Conservation (phyloP, 2,888 invertebrate genomes). For the Micoletzkya japonica region DNA sequence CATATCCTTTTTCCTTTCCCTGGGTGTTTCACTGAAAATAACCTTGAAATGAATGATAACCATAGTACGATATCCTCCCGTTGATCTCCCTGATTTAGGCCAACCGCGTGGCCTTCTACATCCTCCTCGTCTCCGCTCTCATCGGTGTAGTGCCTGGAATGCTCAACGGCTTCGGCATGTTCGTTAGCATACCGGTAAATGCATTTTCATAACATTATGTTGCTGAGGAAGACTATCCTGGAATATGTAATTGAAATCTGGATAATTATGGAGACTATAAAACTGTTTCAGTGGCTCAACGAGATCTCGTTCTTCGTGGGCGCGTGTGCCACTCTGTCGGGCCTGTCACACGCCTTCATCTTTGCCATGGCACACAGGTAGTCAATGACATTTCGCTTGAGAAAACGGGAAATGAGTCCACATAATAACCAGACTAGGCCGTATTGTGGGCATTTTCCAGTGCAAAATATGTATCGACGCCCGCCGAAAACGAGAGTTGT, state of each 20-base stretch:
- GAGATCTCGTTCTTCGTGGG: constrained; percentile 39
- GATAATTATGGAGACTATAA: background rate
- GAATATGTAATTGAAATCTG: background rate
- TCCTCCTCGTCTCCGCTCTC: constrained; percentile 34
- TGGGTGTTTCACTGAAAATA: background rate
- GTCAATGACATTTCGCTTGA: too few relatives aligned
- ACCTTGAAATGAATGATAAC: background rate
- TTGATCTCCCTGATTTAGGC: constrained; percentile 29
- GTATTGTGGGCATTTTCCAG: background rate
- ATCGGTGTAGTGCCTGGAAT: constrained; percentile 37
- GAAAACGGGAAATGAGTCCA: too few relatives aligned
- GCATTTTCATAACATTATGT: background rate
- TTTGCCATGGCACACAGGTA: constrained; percentile 38
- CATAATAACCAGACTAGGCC: too few relatives aligned
- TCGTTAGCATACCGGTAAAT: constrained; percentile 31
- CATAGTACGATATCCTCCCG: background rate
- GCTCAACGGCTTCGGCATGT: constrained; percentile 33
- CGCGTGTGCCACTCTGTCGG: constrained; percentile 36
- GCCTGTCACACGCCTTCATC: constrained; percentile 39
- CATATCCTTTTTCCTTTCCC: background rate
- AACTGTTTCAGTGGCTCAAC: constrained; percentile 29
- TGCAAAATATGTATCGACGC: too few relatives aligned
- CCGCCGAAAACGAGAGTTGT: too few relatives aligned
- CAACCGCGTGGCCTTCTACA: constrained; percentile 37
- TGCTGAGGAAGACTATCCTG: background rate